Evolutionary conservation across 30 jellyfish, hydroid and myxozoan species (phyloP), one percentile per base, ranked within the genome.

Genomic region (Chrysaora quinquecirrha): DNA sequence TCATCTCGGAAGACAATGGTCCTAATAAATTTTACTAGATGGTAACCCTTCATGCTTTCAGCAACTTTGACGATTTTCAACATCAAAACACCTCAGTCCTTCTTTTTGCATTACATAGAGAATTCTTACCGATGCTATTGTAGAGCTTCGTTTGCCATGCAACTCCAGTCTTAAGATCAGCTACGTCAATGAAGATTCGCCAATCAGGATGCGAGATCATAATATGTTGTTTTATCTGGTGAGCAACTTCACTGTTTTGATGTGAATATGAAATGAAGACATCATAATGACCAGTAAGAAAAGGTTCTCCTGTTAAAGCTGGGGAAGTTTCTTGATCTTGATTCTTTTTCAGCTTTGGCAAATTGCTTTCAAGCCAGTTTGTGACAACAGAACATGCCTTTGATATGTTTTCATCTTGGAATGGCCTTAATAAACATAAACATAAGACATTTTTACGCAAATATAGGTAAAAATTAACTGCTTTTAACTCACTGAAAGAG

Each of bases 241-340:
- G 77, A 7, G 96, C 96, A 31, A 75, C 73, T 20, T 64, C 88
- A 34, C 80, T 64, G 87, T 85, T 88, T 54, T n/a, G 30, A 71
- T 86, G 98, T 14, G 96, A 77, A 71, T 91, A 91, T 9, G 98
- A 91, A 1, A 91, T 86, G 71, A 91, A 91, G 52, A 91, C 95
- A 47, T 91, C 98, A 75, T 76, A 91, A 22, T 46, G 64, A 38
- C 62, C 81, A 43, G 83, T 64, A n/a, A 34, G 49, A 3, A 78
- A 56, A 1, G 88, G 14, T 22, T 54, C 35, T 29, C 48, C 19
- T n/a, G 22, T 28, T 21, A 31, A 18, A 11, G 32, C 54, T 1
- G 1, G 20, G 2, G 3, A 46, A 22, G 2, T 20, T 1, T 33
- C 64, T 47, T 27, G 1, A 4, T 25, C 19, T 47, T 27, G 1